These are phyloP conservation scores for Chloropsis cyanopogon DNA, from an alignment of 2,113 vertebrate genomes.

Conservation along the genomic window DNA sequence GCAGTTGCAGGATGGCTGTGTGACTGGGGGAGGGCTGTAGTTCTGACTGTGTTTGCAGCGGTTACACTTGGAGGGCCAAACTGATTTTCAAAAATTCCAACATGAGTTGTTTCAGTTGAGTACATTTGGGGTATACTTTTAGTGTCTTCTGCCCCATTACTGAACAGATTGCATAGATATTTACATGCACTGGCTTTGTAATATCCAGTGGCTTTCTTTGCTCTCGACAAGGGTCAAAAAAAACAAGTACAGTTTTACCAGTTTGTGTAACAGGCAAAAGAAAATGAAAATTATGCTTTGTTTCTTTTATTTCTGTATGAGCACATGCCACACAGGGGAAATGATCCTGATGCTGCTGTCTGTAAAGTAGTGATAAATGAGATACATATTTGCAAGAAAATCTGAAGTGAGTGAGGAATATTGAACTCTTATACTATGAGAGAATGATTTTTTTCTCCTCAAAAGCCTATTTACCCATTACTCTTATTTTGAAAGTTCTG, in stretches of 20 bases:
- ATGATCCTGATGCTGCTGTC: background rate
- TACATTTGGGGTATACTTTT: background rate
- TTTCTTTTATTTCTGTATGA: background rate
- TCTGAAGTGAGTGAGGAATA: background rate
- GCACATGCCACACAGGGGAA: background rate
- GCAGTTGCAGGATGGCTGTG: background rate
- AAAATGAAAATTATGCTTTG: background rate
- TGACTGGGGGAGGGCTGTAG: background rate
- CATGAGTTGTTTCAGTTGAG: background rate
- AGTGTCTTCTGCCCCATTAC: background rate
- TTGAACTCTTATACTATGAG: background rate
- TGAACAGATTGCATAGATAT: background rate
- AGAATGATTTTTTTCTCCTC: background rate
- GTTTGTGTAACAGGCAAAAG: background rate
- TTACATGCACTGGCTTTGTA: background rate
- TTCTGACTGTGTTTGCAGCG: background rate
- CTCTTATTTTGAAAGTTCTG: background rate
- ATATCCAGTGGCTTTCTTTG: background rate
- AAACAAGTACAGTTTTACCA: background rate
- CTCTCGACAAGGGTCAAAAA: background rate
- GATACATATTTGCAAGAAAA: background rate
- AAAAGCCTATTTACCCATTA: background rate
- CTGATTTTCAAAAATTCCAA: background rate
- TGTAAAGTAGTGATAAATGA: background rate
- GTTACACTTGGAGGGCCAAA: background rate